These are phyloP conservation scores for Sitta europaea DNA, from an alignment of 2,113 vertebrate species.

Conservation along the genomic window DNA sequence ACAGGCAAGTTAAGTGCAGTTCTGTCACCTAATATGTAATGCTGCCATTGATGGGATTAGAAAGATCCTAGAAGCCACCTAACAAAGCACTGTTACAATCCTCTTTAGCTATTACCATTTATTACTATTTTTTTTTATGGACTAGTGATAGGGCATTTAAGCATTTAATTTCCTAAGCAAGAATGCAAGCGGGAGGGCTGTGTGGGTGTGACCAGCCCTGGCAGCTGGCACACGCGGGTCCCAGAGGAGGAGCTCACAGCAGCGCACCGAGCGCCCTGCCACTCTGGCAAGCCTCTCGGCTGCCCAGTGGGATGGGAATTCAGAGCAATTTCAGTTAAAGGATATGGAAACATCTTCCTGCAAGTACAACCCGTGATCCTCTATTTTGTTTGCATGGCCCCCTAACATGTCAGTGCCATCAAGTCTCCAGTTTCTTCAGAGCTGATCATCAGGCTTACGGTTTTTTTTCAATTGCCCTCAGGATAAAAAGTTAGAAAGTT, in stretches of 20 bases:
- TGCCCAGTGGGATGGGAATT: neutral
- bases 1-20: neutral
- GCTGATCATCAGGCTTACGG: neutral
- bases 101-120: neutral
- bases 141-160: neutral
- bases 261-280: neutral
- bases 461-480: neutral
- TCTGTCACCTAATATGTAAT: neutral
- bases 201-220: neutral
- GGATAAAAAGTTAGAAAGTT: neutral
- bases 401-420: neutral
- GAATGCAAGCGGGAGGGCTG: neutral
- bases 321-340: neutral
- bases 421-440: neutral
- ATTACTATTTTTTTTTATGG: no score
- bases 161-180: neutral
- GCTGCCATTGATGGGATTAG: neutral
- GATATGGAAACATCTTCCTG: neutral
- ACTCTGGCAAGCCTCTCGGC: neutral
- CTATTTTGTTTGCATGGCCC: neutral
- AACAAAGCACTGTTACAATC: neutral
- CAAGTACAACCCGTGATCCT: neutral
- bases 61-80: neutral
- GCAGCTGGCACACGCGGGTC: neutral
- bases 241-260: neutral